Conservation (phyloP, 2,797 vertebrate genomes). For the Gallinago nigripennis region DNA sequence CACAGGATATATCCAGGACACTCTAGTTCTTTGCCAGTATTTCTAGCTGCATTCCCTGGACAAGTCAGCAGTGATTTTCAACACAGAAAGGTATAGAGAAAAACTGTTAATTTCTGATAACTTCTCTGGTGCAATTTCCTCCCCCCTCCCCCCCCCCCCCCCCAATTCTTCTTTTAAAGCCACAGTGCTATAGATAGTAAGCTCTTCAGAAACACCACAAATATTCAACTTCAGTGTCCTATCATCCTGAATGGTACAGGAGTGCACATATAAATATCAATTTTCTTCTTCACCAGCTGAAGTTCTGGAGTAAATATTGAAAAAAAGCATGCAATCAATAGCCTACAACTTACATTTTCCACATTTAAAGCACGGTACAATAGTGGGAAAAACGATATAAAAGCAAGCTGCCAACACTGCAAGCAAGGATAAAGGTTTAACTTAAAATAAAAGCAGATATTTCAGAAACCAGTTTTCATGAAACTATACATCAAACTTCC, state of each 20-base stretch:
- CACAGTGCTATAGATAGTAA: background rate
- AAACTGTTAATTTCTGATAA: background rate
- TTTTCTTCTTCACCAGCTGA: background rate
- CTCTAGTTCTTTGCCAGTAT: background rate
- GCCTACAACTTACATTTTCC: no score
- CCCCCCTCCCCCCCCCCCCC: background rate
- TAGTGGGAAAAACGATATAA: background rate
- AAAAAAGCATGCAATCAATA: background rate
- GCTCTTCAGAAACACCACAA: background rate
- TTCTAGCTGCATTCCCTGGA: background rate
- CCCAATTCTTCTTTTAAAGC: background rate
- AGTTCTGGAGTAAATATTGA: background rate
- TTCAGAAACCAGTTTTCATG: background rate
- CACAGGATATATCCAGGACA: background rate
- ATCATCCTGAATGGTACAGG: background rate
- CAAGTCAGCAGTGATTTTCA: background rate
- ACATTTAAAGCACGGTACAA: background rate
- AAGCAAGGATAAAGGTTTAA: background rate
- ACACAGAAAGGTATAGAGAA: background rate
- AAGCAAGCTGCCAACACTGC: background rate
- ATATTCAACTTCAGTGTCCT: fast-evolving
- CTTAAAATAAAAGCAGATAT: background rate
- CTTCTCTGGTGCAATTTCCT: background rate
- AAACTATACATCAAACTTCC: background rate
- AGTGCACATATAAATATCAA: background rate